Evolutionary conservation across 23 tunicate species (phyloP), one percentile per base, ranked within the genome.

Genomic region (Halocynthia roretzi): DNA sequence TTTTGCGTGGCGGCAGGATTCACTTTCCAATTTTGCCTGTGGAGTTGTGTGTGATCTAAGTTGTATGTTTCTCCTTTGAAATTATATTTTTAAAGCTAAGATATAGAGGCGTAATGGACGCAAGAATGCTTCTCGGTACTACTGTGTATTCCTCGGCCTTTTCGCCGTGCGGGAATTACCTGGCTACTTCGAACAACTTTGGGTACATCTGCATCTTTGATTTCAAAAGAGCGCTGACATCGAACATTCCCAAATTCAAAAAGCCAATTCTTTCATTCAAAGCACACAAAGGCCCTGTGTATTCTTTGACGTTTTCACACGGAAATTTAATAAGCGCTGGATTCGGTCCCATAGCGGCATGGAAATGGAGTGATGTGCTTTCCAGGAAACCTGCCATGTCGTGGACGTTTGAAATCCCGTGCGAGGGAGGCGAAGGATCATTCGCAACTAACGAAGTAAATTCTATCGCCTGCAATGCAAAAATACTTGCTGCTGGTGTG

Each of bases 101-200:
- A 31, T 31, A 31, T 31, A 31, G 1, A 31, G 44, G 44, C 44
- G 44, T 31, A 31, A 88, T 88, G 95, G 87, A 88, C 5, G 53
- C 60, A 64, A 70, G 87, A 17, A 76, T 83, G 19, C 52, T 71
- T 62, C 81, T 88, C 14, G 80, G 79, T 72, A 50, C 71, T 9
- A 83, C 95, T 5, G 50, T 88, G 64, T 88, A 88, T 56, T 68
- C 84, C 51, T 61, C 80, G 14, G 87, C 87, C 7, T 58, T 82
- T 66, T 88, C 95, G 44, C 81, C 87, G 44, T 88, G 95, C 79
- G 95, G 95, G 7, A 78, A 72, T 67, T 88, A 76, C 54, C 54
- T 88, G n/a, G 95, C 95, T 18, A 81, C 76, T 67, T 87, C 80
- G 7, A 83, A 72, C 65, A 88, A 83, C 48, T 88, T 63, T 73